A percentile compares a stretch with the other conserved stretches of the same genome.
Evolutionary conservation across 2,888 invertebrate genomes (phyloP).

Genomic region (Barypeithes pellucidus): DNA sequence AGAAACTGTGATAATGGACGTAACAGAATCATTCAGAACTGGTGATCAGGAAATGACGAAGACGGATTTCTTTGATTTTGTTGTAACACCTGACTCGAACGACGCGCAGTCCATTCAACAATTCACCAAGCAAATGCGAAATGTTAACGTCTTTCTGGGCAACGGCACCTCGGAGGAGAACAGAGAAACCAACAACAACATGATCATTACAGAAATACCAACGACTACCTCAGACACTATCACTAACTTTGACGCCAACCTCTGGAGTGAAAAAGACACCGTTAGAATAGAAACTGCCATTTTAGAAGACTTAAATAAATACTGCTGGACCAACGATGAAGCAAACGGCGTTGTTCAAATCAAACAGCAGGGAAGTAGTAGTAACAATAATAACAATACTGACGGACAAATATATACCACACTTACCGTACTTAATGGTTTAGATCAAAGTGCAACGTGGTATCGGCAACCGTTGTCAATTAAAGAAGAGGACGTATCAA

Average conservation of each 20-base stretch:
- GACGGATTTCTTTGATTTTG: constrained; percentile 92
- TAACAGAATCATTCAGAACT: constrained; percentile 76
- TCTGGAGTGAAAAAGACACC: constrained; percentile 83
- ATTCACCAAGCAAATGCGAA: constrained; percentile 80
- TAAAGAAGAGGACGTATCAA: constrained; percentile 78
- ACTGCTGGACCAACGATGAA: constrained; percentile 84
- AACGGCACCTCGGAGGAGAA: constrained; percentile 74
- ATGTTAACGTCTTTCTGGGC: constrained; percentile 79
- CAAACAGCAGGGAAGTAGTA: constrained; percentile 50
- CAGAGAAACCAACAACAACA: constrained; percentile 73
- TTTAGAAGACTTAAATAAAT: constrained; percentile 89
- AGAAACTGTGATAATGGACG: constrained; percentile 81
- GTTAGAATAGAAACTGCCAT: constrained; percentile 83
- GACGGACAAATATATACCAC: constrained; percentile 91
- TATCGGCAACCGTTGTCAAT: constrained; percentile 77
- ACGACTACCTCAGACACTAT: constrained; percentile 68
- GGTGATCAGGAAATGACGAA: constrained; percentile 82
- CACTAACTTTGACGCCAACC: constrained; percentile 71
- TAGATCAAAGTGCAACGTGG: constrained; percentile 72
- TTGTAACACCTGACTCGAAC: constrained; percentile 85
- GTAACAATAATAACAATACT: constrained; percentile 73
- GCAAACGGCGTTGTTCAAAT: constrained; percentile 70
- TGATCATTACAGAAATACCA: constrained; percentile 66
- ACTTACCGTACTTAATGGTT: constrained; percentile 88
- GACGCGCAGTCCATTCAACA: constrained; percentile 76